Base-by-base conservation (phyloP, 2,797 vertebrate species). In the Cuniculus paca region DNA sequence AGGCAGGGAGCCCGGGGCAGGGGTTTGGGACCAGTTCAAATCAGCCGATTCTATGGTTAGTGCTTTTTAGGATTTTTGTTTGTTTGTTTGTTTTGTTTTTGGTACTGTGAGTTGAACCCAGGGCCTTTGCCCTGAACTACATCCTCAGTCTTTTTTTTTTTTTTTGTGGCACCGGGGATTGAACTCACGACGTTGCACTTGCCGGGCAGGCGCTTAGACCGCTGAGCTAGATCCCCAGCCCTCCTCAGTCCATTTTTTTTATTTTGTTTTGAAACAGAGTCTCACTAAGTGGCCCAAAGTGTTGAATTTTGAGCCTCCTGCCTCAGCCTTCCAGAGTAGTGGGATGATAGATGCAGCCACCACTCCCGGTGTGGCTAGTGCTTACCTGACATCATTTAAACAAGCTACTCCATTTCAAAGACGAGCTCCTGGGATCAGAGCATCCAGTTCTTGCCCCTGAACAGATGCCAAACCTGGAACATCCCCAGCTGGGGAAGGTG, bases 401-500 rank as follows among this genome's bases (percentile, higher is more conserved):
- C 6, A 34, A 63, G 45, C 50, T 19, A 5, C n/a, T 70, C 20
- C 72, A 58, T 58, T 90, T 63, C 58, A 34, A 13, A 72, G 0
- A 2, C 28, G 52, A 68, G 42, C 54, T 28, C 39, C 14, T 63
- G 85, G 34, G 36, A 36, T 58, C 45, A 6, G 60, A 39, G 16
- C 48, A 5, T 48, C 20, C 12, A 31, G 14, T 4, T 50, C 58
- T 50, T 26, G 65, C 63, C 77, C 36, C 36, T 24, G 5, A 72
- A 50, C 14, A 72, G 60, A 74, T 8, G n/a, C 34, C 65, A 70
- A 52, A n/a, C 34, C 24, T 6, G 4, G 74, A 48, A 34, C 19
- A 16, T 0, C 0, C 52, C 77, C 89, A 1, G 6, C 36, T 2
- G 2, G 0, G n/a, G 60, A n/a, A 58, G 22, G 20, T 26, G 24